Base-by-base conservation (phyloP, 2,797 vertebrate genomes). In the Gymnodraco acuticeps region DNA sequence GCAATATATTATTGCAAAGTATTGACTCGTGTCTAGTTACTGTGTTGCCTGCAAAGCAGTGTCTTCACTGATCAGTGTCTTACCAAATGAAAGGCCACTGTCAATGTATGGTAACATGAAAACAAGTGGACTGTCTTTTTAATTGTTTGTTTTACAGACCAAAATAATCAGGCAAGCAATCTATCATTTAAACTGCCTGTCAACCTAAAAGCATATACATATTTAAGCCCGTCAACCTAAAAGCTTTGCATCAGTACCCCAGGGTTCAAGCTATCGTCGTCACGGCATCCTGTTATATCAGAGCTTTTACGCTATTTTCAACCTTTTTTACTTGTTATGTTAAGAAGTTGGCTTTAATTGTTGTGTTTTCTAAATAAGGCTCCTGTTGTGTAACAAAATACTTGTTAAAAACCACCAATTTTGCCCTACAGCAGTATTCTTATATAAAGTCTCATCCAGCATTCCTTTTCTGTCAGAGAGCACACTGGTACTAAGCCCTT, bases 141-240 rank as follows among this genome's bases (percentile, higher is more conserved):
- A 38, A 27, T 50, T 27, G 14, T 68, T 64, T 5, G 27, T 27
- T 9, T 31, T 55, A 41, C 52, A 38, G 45, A 45, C 46, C 53
- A 56, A 31, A 31, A 64, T 2, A 66, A 69, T 48, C 17, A 7
- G 13, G n/a, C 38, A 27, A 55, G 62, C 10, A 4, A 16, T 54
- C 16, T 41, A 45, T 33, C 43, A 41, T 64, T 66, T 74, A 56
- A 66, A 45, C 15, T 48, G 33, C 48, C n/a, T 14, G 47, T 63
- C 68, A 64, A 59, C 62, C 19, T 62, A 1, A 50, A 61, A 72
- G 41, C 72, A 31, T 38, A 47, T 64, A 10, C 43, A 71, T 71
- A 75, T 67, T 77, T 59, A 52, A 63, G 31, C 42, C 3, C 45
- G 52, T 74, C 58, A 60, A 14, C 16, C 42, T 64, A 54, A 75